Conservation (phyloP, 1,140 invertebrate genomes). For the Heterodera schachtii region DNA sequence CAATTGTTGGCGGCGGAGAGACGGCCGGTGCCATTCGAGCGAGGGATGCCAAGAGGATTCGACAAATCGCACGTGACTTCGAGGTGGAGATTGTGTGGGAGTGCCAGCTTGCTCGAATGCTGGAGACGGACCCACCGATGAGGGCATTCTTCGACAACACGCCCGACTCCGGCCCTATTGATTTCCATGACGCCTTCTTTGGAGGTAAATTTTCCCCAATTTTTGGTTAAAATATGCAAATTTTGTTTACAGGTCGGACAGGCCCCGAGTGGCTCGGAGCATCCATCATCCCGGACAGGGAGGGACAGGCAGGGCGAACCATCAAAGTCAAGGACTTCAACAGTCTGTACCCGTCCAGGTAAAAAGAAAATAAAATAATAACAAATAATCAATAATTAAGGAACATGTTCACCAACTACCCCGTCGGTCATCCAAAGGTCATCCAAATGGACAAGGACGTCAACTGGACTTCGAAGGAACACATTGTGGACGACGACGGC, state of each 20-base stretch:
- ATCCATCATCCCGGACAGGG: neutral
- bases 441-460: neutral
- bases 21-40: neutral
- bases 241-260: neutral
- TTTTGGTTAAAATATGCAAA: neutral
- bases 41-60: neutral
- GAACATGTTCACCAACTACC: slow-evolving; percentile 4
- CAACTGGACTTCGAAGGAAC: neutral
- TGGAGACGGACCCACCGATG: neutral
- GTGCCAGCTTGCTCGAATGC: neutral
- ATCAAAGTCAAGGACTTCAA: slow-evolving; percentile 8
- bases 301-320: neutral
- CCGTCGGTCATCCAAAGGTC: neutral
- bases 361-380: neutral
- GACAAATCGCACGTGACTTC: neutral
- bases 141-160: neutral
- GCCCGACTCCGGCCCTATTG: neutral
- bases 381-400: neutral
- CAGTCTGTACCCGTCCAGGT: neutral
- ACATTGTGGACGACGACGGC: neutral
- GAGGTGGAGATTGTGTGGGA: slow-evolving; percentile 7
- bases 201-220: neutral
- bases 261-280: neutral
- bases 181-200: slow-evolving; percentile 10
- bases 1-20: neutral